These are phyloP conservation scores for Dicaeum eximium DNA, from an alignment of 2,113 vertebrate genomes.

Conservation along the genomic window DNA sequence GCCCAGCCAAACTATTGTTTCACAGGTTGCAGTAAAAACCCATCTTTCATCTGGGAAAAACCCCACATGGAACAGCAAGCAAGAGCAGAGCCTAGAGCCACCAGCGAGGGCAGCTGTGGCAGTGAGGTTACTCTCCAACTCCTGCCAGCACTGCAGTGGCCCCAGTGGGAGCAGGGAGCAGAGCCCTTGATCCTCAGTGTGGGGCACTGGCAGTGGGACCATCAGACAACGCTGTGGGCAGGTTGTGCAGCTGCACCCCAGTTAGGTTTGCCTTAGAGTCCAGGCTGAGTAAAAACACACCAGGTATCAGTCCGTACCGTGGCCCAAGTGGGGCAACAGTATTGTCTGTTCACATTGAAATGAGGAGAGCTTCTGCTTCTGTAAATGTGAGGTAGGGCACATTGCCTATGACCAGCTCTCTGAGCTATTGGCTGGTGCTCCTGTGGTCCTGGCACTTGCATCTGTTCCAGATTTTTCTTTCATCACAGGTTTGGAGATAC, in stretches of 20 bases:
- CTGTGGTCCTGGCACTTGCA: background rate
- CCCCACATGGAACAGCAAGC: background rate
- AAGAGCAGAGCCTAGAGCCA: background rate
- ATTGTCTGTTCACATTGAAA: background rate
- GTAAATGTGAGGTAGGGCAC: background rate
- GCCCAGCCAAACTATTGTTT: background rate
- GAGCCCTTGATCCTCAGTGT: background rate
- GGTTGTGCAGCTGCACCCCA: background rate
- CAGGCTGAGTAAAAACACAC: background rate
- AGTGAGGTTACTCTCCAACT: background rate
- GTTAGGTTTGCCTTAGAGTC: background rate
- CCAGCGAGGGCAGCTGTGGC: background rate
- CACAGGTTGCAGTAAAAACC: background rate
- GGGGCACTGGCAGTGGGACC: background rate
- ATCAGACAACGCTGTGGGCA: fast-evolving
- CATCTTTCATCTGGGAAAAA: background rate
- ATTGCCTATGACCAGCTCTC: background rate
- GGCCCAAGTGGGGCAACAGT: background rate
- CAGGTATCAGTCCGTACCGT: background rate
- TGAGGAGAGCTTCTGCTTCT: background rate
- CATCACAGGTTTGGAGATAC: background rate
- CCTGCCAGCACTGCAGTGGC: background rate
- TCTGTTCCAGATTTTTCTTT: background rate
- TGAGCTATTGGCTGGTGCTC: background rate
- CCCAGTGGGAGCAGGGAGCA: background rate